Base-by-base conservation (phyloP, 2,888 invertebrate species). In the Laothoe populi region DNA sequence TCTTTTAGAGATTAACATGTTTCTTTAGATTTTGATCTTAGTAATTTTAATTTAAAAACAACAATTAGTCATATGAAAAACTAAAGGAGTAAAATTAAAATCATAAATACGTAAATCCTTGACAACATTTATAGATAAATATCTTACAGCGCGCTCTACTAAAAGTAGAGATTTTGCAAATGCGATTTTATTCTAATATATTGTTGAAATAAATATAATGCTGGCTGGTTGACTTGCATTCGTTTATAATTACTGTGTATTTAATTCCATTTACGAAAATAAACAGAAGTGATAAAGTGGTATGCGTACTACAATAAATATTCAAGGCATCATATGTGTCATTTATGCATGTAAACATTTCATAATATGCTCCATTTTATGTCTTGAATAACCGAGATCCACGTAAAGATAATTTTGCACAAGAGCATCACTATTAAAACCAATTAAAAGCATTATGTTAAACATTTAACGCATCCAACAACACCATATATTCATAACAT, bases 381-480 rank as follows among this genome's bases (percentile, higher is more conserved):
- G 2, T 49, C 26, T 53, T 11, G 11, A 35, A 35, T 53, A 1
- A 21, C 19, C 11, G 1, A 53, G 19, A 53, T 35, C 53, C 19
- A 11, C 31, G 49, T 49, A 49, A 49, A 49, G 53, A 53, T 53
- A 35, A 11, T 49, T 53, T 35, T 26, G 31, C 16, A 11, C 19
- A 19, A 35, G 7, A 53, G 19, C 19, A 53, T 53, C 19, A 19
- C 10, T 35, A 53, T 19, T 53, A 53, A 4, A 31, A 5, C 4
- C 11, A 35, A 35, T 53, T 35, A 53, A 19, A 4, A 53, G 19
- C 31, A 11, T 35, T 44, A 44, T 44, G 10, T 35, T 19, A 11
- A 35, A 61, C 45, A 61, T n/a, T 23, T 48, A 45, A 59, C 59
- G 49, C 24, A 44, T 61, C 46, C 31, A 38, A 38, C 38, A 19